These are phyloP conservation scores for Amiota communis DNA, from an alignment of 2,888 invertebrate genomes.

Conservation along the genomic window DNA sequence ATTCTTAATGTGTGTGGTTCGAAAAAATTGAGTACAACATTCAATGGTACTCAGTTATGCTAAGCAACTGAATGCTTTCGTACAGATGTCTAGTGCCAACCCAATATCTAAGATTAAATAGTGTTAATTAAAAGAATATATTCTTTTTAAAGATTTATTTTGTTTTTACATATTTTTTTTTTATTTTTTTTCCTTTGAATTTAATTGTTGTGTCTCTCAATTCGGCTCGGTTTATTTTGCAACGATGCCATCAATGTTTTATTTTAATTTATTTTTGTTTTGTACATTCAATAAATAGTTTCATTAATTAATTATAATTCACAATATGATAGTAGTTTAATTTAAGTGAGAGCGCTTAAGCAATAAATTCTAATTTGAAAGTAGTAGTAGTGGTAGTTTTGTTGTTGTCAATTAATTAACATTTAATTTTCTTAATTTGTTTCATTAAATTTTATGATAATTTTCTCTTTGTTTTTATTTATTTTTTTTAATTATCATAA, in stretches of 20 bases:
- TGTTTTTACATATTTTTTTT: background rate
- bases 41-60: too few relatives aligned
- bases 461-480: constrained; percentile 31
- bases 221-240: too few relatives aligned
- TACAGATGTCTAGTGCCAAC: too few relatives aligned
- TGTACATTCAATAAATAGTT: constrained; percentile 31
- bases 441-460: constrained; percentile 31
- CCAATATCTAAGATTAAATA: too few relatives aligned
- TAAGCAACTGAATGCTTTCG: too few relatives aligned
- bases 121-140: too few relatives aligned
- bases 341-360: constrained; percentile 14
- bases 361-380: background rate
- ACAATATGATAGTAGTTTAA: too few relatives aligned
- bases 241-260: too few relatives aligned
- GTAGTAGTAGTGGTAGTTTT: constrained; percentile 18
- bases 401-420: constrained; percentile 41
- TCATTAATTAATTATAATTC: too few relatives aligned
- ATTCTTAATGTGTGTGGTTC: too few relatives aligned
- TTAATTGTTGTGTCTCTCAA: constrained; percentile 40
- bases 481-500: background rate
- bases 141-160: background rate
- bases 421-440: constrained; percentile 30
- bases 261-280: constrained; percentile 30
- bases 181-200: constrained; percentile 50
- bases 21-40: too few relatives aligned